Evolutionary conservation across 2,113 vertebrate genomes (phyloP).

Genomic region (Geothlypis trichas): DNA sequence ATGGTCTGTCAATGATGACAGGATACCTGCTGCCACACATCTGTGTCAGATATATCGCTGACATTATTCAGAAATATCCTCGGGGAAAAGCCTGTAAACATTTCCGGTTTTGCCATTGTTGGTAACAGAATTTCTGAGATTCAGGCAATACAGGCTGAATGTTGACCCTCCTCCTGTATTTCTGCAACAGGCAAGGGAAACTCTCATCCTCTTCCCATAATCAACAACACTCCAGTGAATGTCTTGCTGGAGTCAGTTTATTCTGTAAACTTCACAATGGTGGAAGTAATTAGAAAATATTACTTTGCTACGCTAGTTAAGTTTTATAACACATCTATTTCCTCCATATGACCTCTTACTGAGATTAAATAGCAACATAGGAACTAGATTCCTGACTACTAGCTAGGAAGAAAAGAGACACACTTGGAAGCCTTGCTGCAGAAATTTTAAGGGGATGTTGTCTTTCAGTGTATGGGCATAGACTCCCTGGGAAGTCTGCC

Average conservation of each 20-base stretch:
- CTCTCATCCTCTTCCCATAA: neutral
- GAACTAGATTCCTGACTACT: neutral
- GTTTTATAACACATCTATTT: neutral
- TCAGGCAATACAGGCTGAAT: neutral
- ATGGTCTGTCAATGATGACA: neutral
- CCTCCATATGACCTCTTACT: neutral
- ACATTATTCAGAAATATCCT: neutral
- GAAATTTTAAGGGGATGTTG: neutral
- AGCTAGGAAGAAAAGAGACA: neutral
- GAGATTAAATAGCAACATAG: neutral
- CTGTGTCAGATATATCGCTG: neutral
- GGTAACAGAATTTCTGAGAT: neutral
- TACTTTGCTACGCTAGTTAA: neutral
- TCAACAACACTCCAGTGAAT: neutral
- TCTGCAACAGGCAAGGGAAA: neutral
- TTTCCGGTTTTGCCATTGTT: neutral
- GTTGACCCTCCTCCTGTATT: neutral
- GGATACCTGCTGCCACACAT: neutral
- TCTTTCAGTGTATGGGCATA: neutral
- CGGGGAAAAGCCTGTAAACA: neutral
- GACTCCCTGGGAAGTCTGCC: neutral
- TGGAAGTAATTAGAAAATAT: neutral
- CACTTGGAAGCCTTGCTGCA: neutral
- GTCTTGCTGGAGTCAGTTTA: neutral
- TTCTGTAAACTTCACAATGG: neutral